These are phyloP conservation scores for Epinephelus awoara DNA, from an alignment of 2,797 vertebrate species.

Conservation along the genomic window DNA sequence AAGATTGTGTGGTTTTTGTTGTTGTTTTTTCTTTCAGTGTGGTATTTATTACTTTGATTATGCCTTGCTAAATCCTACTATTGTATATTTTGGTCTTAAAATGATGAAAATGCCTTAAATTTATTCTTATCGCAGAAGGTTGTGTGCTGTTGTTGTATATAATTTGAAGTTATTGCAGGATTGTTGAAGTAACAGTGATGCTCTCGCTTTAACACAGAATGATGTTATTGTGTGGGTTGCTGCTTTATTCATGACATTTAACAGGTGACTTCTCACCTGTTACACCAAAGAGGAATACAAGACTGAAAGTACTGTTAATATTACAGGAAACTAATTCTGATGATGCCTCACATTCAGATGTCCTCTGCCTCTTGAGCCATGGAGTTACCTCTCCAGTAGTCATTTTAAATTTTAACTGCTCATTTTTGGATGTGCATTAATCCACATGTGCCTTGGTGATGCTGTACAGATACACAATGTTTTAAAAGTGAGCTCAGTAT, in stretches of 20 bases:
- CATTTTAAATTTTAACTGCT: not conserved
- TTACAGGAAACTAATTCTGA: not conserved
- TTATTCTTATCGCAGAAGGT: not conserved
- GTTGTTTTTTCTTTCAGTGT: slow-evolving; percentile 21
- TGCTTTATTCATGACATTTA: slow-evolving; percentile 29
- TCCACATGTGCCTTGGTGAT: slow-evolving; percentile 52
- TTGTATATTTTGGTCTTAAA: slow-evolving; percentile 33
- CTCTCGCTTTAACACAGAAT: slow-evolving; percentile 1
- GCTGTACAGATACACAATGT: not conserved
- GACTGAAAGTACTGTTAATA: not conserved
- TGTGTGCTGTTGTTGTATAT: not conserved
- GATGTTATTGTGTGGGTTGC: slow-evolving; percentile 1
- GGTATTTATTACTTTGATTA: slow-evolving; percentile 65
- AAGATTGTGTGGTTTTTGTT: slow-evolving; percentile 7
- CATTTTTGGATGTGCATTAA: not conserved
- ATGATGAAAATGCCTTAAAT: slow-evolving; percentile 31
- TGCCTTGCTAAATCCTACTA: slow-evolving; percentile 21
- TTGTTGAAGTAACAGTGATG: not conserved
- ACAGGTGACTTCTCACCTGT: not conserved
- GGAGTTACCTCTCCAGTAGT: not conserved
- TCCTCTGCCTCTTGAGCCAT: slow-evolving; percentile 16
- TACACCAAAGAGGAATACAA: not conserved
- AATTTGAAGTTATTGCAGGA: not conserved
- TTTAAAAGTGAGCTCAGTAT: not conserved
- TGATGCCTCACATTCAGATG: not conserved